Conservation (phyloP, 2,113 vertebrate genomes). For the Salvator merianae region DNA sequence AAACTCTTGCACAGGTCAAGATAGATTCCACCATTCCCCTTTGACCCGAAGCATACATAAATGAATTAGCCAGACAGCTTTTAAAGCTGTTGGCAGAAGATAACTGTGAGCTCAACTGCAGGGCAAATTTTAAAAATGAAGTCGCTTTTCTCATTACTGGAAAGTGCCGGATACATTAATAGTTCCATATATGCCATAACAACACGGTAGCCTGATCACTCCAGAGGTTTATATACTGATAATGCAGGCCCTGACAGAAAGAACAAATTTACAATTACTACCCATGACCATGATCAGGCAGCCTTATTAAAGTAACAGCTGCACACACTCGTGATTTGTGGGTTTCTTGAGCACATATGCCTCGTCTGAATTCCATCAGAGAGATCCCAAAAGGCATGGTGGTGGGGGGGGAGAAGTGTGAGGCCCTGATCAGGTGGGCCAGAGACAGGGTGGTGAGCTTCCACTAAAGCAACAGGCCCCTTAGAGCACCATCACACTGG, state of each 20-base stretch:
- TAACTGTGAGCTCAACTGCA: slow-evolving; percentile 64
- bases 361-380: no score
- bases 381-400: no score
- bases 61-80: slow-evolving; percentile 63
- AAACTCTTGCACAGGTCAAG: slow-evolving; percentile 44
- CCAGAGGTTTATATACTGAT: slow-evolving; percentile 50
- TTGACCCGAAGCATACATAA: slow-evolving; percentile 50
- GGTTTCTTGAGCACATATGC: no score
- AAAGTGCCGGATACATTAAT: slow-evolving; percentile 70
- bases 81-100: slow-evolving; percentile 63
- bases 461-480: no score
- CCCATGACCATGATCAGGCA: slow-evolving; percentile 19
- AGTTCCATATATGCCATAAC: slow-evolving; percentile 72
- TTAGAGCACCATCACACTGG: no score
- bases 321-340: no score
- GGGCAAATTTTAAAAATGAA: slow-evolving; percentile 64
- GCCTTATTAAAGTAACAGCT: no score
- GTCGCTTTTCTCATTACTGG: slow-evolving; percentile 77
- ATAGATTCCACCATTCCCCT: slow-evolving; percentile 42
- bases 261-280: slow-evolving; percentile 43
- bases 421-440: no score
- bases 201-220: slow-evolving; percentile 52
- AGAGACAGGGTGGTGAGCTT: no score
- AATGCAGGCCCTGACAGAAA: slow-evolving; percentile 50
- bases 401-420: no score